Evolutionary conservation across 30 jellyfish, hydroid and myxozoan species (phyloP).

Genomic region (Cassiopea andromeda): DNA sequence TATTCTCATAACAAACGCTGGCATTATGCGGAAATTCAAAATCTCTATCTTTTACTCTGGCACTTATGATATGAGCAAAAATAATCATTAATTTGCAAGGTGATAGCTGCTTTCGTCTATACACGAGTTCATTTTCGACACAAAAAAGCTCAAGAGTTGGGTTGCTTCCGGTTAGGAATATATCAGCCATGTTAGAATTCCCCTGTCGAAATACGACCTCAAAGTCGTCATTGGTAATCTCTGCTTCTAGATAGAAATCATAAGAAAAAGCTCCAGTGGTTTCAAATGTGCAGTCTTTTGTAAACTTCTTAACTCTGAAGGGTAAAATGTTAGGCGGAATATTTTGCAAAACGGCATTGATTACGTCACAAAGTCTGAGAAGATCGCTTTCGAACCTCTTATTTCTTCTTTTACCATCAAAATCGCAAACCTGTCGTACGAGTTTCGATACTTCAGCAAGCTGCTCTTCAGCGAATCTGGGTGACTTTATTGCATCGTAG

Average conservation of each 20-base stretch:
- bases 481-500: conserved; percentile 45
- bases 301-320: conserved; percentile 46
- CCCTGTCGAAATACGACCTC: conserved; percentile 38
- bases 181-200: conserved; percentile 52
- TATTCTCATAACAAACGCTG: conserved; percentile 39
- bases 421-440: conserved; percentile 56
- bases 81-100: conserved; percentile 86
- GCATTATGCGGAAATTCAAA: conserved; percentile 67
- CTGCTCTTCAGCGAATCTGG: conserved; percentile 63
- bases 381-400: conserved; percentile 39
- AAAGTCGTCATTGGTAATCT: conserved; percentile 6
- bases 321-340: conserved; percentile 72
- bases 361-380: conserved; percentile 57
- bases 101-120: conserved; percentile 44
- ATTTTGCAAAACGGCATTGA: conserved; percentile 46
- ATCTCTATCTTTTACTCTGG: conserved; percentile 34
- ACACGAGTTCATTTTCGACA: conserved; percentile 44
- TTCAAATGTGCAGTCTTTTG: conserved; percentile 56
- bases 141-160: conserved; percentile 67
- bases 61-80: conserved; percentile 61
- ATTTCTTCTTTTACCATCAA: conserved; percentile 75
- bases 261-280: conserved; percentile 51
- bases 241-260: conserved; percentile 66
- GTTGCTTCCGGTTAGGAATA: conserved; percentile 22
- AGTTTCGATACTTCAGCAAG: conserved; percentile 52